Evolutionary conservation across 2,888 invertebrate species (phyloP), one percentile per base, ranked within the genome.

Genomic region (Harpagoxenus sublaevis): DNA sequence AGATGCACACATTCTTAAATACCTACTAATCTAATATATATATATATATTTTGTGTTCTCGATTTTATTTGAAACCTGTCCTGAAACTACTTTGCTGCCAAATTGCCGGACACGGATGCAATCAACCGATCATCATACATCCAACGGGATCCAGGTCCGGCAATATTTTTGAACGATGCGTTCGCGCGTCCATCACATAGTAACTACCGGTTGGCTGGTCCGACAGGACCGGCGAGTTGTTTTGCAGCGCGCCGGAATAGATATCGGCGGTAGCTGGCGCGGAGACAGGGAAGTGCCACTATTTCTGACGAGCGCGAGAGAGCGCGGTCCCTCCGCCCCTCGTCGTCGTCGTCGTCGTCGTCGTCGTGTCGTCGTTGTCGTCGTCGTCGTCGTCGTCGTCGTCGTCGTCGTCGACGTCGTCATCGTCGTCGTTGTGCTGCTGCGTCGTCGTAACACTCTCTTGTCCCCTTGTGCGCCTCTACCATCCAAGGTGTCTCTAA

Each of bases 191-290:
- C 86, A 63, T 70, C 84, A 78, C 86, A 88, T 88, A 73, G 74
- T 86, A 84, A 88, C 85, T 86, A 94, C 84, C 84, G 75, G 77
- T 66, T 78, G 85, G 88, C 88, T 82, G 75, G 86, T 87, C 84
- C 70, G 93, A 94, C 87, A 86, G 90, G 70, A 94, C 92, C 94
- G 94, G 92, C 91, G 60, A 92, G 94, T 94, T 94, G 94, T 94
- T 94, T 94, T 93, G 95, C 94, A 95, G 95, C 89, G 95, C 89
- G 95, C 95, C 95, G 95, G 94, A 95, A 95, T 95, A 95, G 95
- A 95, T 95, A 96, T 96, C 95, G 96, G 95, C 93, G 95, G 95
- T 95, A 95, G 95, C 95, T 95, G 94, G 93, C 93, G 93, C 91
- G 89, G 93, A 93, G 93, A 93, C 93, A 94, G 94, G 94, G 92